A percentile compares a stretch with the other conserved stretches of the same genome.
phyloP scores from a whole-genome alignment of 2,797 vertebrate genomes.

The Acanthurus lineatus region DNA sequence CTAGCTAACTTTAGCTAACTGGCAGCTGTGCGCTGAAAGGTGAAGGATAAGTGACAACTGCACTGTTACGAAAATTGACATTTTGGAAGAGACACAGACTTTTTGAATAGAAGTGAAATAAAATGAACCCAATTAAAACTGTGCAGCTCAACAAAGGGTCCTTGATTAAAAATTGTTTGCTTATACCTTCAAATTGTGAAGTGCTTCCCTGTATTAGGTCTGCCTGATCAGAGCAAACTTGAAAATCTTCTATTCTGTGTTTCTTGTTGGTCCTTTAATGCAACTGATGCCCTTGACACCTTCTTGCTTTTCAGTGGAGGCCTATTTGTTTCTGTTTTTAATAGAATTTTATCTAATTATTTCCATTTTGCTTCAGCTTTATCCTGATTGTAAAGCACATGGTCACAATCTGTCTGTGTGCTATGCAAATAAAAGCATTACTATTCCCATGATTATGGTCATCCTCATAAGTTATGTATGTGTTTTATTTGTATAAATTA shows the following conservation, averaged over 20 bases:
- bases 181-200: background rate
- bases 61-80: background rate
- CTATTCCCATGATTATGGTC: constrained; percentile 14
- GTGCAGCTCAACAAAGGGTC: background rate
- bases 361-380: background rate
- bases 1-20: background rate
- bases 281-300: background rate
- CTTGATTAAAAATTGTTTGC: background rate
- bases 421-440: constrained; percentile 7
- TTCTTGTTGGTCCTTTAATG: background rate
- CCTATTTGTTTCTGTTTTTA: background rate
- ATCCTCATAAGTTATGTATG: constrained; percentile 4
- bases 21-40: background rate
- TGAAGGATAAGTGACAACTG: background rate
- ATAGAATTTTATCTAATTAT: background rate
- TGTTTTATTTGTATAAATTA: constrained; percentile 23
- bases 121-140: background rate
- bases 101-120: background rate
- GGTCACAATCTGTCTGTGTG: background rate
- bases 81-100: background rate
- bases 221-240: background rate
- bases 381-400: background rate
- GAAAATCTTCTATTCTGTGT: background rate
- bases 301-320: background rate
- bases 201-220: background rate